Evolutionary conservation across 2,797 vertebrate species (phyloP).

Genomic region (Sebastes variabilis): DNA sequence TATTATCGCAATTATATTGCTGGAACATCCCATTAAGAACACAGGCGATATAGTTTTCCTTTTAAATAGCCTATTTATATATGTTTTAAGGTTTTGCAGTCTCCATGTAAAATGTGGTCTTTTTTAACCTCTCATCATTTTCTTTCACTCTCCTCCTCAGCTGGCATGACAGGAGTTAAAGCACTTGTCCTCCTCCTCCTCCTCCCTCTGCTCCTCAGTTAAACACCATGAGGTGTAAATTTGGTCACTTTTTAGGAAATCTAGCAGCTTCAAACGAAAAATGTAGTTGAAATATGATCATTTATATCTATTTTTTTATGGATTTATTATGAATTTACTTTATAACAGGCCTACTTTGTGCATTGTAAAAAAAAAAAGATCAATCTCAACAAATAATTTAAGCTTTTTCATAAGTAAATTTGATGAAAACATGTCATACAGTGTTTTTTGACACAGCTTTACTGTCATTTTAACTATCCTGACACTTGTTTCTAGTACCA

Average conservation of each 20-base stretch:
- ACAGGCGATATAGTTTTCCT: neutral
- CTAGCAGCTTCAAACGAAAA: neutral
- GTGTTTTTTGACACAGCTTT: neutral
- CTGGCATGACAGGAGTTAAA: slow-evolving; percentile 13
- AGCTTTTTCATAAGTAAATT: neutral
- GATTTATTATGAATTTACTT: neutral
- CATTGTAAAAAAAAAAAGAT: too few relatives aligned
- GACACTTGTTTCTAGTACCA: neutral
- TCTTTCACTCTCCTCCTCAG: slow-evolving; percentile 6
- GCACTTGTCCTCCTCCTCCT: slow-evolving; percentile 11
- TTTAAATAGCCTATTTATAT: neutral
- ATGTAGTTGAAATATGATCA: neutral
- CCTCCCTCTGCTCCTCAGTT: neutral
- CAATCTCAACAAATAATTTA: neutral
- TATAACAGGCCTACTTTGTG: neutral
- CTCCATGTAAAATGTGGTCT: neutral
- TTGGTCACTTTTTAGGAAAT: neutral
- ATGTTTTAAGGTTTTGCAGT: neutral
- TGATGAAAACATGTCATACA: neutral
- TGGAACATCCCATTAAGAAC: neutral
- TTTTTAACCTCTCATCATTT: neutral
- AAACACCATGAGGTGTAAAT: neutral
- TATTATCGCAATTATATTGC: neutral
- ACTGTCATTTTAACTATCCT: neutral
- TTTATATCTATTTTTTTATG: neutral